Evolutionary conservation across 1,140 invertebrate genomes (phyloP).

Genomic region (Sinella curviseta): DNA sequence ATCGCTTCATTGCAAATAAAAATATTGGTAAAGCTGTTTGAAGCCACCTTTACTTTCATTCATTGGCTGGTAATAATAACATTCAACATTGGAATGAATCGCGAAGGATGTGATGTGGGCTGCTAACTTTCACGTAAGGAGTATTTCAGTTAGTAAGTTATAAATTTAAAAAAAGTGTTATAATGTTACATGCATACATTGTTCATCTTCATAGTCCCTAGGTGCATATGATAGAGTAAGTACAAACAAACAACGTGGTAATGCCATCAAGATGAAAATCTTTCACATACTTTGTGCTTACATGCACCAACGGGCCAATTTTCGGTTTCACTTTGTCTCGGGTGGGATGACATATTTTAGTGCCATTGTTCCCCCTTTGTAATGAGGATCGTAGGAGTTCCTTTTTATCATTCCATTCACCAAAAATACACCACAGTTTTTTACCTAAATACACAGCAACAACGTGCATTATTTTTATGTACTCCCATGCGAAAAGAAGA

Average conservation of each 20-base stretch:
- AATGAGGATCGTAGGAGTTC: conserved; percentile 44
- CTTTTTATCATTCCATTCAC: conserved; percentile 39
- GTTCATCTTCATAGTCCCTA: too few relatives aligned
- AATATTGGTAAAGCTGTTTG: neutral
- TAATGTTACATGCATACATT: too few relatives aligned
- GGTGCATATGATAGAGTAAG: too few relatives aligned
- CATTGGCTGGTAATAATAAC: conserved; percentile 12
- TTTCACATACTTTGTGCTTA: neutral
- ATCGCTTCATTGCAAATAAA: too few relatives aligned
- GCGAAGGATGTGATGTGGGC: neutral
- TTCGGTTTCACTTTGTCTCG: conserved; percentile 26
- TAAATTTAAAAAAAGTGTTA: neutral
- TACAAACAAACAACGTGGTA: too few relatives aligned
- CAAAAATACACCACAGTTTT: conserved; percentile 38
- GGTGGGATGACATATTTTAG: conserved; percentile 41
- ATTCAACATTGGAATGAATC: neutral
- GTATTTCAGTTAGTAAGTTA: neutral
- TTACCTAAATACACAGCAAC: neutral
- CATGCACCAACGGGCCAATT: conserved; percentile 21
- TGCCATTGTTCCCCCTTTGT: conserved; percentile 39
- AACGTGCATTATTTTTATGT: neutral
- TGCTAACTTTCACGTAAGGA: neutral
- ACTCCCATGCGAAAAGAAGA: neutral
- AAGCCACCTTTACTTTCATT: conserved; percentile 13
- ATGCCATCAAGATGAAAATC: neutral